Percentiles rank a stretch among this genome's conserved stretches.
These are phyloP conservation scores for Exaiptasia diaphana DNA, from an alignment of 64 coral and sea anemone species.

Conservation along the genomic window DNA sequence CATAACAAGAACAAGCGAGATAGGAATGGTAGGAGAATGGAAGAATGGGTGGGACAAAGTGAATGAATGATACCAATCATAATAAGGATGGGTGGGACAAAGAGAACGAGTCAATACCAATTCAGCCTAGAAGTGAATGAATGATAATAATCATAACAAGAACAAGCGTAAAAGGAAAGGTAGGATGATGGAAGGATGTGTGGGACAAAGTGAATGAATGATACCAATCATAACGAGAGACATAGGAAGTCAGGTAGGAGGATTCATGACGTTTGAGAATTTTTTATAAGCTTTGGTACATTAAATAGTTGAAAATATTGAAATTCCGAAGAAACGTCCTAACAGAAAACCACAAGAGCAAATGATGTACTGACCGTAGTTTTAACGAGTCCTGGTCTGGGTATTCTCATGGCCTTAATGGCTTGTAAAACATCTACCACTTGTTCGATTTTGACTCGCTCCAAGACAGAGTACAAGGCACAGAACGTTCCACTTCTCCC, in stretches of 20 bases:
- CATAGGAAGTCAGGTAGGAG: no score
- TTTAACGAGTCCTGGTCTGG: slow-evolving; percentile 72
- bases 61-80: not conserved
- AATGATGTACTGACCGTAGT: slow-evolving; percentile 43
- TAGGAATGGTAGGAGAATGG: no score
- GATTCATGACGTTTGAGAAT: no score
- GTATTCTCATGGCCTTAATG: slow-evolving; percentile 88
- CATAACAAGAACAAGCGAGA: no score
- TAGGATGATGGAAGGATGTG: no score
- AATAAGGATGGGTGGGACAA: no score
- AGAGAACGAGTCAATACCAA: slow-evolving; percentile 83
- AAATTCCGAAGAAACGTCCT: no score
- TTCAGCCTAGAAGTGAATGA: slow-evolving; percentile 34
- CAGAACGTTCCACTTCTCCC: slow-evolving; percentile 88
- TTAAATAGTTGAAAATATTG: no score
- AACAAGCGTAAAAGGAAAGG: no score
- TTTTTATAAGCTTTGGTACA: no score
- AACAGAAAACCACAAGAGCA: not conserved
- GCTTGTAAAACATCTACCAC: slow-evolving; percentile 83
- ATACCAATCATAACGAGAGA: no score
- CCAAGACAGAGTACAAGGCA: slow-evolving; percentile 76
- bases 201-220: not conserved
- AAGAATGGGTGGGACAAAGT: no score
- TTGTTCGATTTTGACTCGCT: slow-evolving; percentile 87
- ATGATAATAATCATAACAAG: not conserved